Percentiles rank a stretch among this genome's conserved stretches.
phyloP scores from a whole-genome alignment of 2,113 vertebrate genomes.

The Callipepla californica region DNA sequence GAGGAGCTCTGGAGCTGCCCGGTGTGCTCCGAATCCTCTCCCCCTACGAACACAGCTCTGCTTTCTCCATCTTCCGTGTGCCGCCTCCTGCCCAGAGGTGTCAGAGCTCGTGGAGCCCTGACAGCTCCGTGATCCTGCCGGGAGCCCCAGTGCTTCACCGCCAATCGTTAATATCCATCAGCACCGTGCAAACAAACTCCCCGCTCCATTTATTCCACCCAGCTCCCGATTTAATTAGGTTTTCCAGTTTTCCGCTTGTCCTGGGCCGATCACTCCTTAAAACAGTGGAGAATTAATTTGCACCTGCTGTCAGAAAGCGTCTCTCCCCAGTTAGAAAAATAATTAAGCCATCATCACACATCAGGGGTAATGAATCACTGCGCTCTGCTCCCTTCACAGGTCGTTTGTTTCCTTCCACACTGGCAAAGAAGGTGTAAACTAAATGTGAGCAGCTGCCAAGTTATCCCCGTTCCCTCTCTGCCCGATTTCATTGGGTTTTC shows the following conservation, averaged over 20 bases:
- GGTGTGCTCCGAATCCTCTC: no score
- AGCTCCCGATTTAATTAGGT: slow-evolving; percentile 85
- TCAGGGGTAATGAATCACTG: slow-evolving; percentile 83
- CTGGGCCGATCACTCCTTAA: slow-evolving; percentile 79
- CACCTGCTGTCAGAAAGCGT: slow-evolving; percentile 83
- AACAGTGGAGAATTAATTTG: slow-evolving; percentile 84
- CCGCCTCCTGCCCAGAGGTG: not conserved
- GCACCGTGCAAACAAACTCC: slow-evolving; percentile 75
- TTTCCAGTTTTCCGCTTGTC: slow-evolving; percentile 79
- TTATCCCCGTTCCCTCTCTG: not conserved
- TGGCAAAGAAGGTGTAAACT: slow-evolving; percentile 70
- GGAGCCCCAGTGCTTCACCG: slow-evolving; percentile 28
- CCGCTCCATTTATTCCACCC: slow-evolving; percentile 79
- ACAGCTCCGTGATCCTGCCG: not conserved
- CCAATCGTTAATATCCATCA: slow-evolving; percentile 76
- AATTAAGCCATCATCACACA: slow-evolving; percentile 86
- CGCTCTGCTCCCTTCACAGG: slow-evolving; percentile 70
- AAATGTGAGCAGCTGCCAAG: slow-evolving; percentile 54
- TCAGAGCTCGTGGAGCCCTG: not conserved
- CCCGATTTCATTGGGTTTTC: not conserved
- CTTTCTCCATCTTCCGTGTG: rapidly evolving
- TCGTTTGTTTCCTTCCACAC: slow-evolving; percentile 80
- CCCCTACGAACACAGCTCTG: not conserved
- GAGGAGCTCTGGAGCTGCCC: no score
- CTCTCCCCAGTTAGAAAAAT: slow-evolving; percentile 81